Percentiles rank a stretch among this genome's conserved stretches.
Evolutionary conservation across 2,888 invertebrate genomes (phyloP).

Genomic region (Sylvicola cinctus): DNA sequence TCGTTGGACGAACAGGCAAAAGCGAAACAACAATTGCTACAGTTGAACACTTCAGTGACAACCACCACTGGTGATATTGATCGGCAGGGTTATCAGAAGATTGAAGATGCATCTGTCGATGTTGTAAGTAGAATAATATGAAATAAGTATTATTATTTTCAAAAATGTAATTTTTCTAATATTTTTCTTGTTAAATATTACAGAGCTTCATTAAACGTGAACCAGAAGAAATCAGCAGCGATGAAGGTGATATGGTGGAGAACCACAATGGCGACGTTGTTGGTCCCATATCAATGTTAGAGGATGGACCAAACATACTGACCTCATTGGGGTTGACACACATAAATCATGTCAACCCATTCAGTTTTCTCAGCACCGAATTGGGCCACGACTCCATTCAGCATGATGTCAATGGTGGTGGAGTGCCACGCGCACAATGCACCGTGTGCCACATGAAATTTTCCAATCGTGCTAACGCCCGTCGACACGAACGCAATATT

Average conservation of each 20-base stretch:
- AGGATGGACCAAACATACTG: conserved; percentile 11
- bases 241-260: conserved; percentile 1
- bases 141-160: too few species aligned
- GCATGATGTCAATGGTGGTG: not conserved
- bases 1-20: too few species aligned
- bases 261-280: conserved; percentile 8
- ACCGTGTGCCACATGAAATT: conserved; percentile 24
- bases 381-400: conserved; percentile 2
- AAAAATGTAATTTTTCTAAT: not conserved
- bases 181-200: not conserved
- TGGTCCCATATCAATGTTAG: conserved; percentile 15
- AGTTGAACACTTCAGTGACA: too few species aligned
- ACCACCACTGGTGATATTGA: too few species aligned
- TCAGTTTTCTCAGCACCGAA: conserved; percentile 8
- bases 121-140: too few species aligned
- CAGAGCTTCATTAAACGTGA: conserved; percentile 10
- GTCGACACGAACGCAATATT: conserved; percentile 24
- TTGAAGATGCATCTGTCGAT: too few species aligned
- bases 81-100: too few species aligned
- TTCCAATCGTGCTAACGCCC: conserved; percentile 25
- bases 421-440: conserved; percentile 10
- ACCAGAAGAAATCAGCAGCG: conserved; percentile 17
- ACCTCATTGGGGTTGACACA: conserved; percentile 14
- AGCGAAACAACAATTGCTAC: too few species aligned
- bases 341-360: conserved; percentile 11